These are phyloP conservation scores for Mya arenaria DNA, from an alignment of 1,140 invertebrate species.

Conservation along the genomic window DNA sequence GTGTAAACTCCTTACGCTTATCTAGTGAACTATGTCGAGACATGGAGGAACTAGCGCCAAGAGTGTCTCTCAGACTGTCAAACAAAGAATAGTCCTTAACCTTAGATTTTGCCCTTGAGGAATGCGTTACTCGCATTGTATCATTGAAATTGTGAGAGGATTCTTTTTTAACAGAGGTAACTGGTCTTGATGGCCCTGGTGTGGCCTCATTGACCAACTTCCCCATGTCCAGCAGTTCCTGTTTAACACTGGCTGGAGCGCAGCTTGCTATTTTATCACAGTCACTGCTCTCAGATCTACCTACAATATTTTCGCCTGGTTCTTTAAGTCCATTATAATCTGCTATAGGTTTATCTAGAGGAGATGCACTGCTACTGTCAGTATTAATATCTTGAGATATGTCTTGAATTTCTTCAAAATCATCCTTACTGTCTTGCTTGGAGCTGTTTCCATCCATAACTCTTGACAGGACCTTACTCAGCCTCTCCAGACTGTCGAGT, in stretches of 20 bases:
- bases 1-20: conserved; percentile 74
- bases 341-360: conserved; percentile 13
- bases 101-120: conserved; percentile 67
- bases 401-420: conserved; percentile 15
- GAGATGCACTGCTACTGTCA: neutral
- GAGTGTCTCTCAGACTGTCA: conserved; percentile 69
- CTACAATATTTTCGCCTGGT: conserved; percentile 1
- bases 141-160: too few relatives aligned
- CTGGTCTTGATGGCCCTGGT: conserved; percentile 31
- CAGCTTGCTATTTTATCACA: conserved; percentile 47
- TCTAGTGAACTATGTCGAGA: conserved; percentile 72
- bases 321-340: neutral
- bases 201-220: conserved; percentile 43
- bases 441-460: conserved; percentile 33
- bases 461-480: conserved; percentile 41
- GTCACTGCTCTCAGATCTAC: conserved; percentile 1
- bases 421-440: neutral
- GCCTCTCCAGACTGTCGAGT: conserved; percentile 41
- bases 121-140: conserved; percentile 65
- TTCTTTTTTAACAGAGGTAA: conserved; percentile 51
- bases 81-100: conserved; percentile 65
- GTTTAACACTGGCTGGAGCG: conserved; percentile 35
- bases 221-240: conserved; percentile 54
- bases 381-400: conserved; percentile 19
- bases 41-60: conserved; percentile 70